Base-by-base conservation (phyloP, 2,888 invertebrate genomes). In the Alviniconcha strummeri region DNA sequence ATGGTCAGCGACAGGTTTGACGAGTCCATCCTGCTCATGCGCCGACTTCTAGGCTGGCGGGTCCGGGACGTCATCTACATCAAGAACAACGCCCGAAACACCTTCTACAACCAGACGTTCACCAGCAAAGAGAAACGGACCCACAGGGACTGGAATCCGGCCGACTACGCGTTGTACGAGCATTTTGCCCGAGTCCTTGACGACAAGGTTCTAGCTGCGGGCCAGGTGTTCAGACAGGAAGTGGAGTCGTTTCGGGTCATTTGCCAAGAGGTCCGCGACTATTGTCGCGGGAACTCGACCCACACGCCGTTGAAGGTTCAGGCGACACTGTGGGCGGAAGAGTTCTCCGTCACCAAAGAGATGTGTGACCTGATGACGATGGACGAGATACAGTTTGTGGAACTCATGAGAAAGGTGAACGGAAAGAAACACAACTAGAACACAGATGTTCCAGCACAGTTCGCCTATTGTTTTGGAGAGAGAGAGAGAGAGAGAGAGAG, bases 41-140 rank as follows among this genome's bases (percentile, higher is more conserved):
- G 80, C 55, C 77, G 85, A 5, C 36, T 76, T n/a, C 74, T 85
- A 36, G 75, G 80, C 52, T 85, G 85, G 85, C 19, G 69, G 9
- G 52, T 85, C 74, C 69, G 83, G 13, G 85, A 83, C 79, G 69
- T 85, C 15, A 74, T 85, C 69, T 85, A 85, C 78, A 72, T 85
- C 36, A 75, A 80, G 52, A 72, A 60, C 71, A 85, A 85, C 76
- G 64, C 36, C 54, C 15, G 6, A 15, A 17, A n/a, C 9, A 15
- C 9, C 17, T 36, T 36, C 36, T 54, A 76, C 52, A 57, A 13
- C 57, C 52, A 80, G 9, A 77, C 69, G 6, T 60, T 60, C 80
- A 80, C 74, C 9, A 15, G 5, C 19, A 7, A 56, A n/a, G 60
- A 67, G 19, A 19, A 36, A 36, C 75, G 15, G n/a, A 19, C 67